Conservation (phyloP, 2,888 invertebrate species). For the Drosophila greeni region DNA sequence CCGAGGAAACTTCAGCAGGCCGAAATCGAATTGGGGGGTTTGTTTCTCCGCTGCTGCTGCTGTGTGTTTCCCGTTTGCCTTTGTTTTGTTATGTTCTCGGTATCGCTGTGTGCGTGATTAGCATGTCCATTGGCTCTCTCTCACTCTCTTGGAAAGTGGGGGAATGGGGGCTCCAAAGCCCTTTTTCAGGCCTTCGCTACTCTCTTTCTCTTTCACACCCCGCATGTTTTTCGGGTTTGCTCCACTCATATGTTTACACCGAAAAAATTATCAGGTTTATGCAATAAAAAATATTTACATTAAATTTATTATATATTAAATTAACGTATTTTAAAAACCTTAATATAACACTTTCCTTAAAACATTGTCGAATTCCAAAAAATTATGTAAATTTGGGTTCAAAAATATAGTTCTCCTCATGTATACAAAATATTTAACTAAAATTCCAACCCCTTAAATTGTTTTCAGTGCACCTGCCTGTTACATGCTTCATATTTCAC, state of each 20-base stretch:
- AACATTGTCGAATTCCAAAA: too few relatives aligned
- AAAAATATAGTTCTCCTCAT: too few relatives aligned
- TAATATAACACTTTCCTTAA: too few relatives aligned
- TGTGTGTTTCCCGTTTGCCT: slow-evolving; percentile 7
- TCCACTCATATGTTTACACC: slow-evolving; percentile 1
- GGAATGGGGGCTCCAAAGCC: slow-evolving; percentile 28
- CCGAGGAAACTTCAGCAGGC: slow-evolving; percentile 61
- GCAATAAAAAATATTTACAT: neutral
- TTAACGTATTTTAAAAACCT: too few relatives aligned
- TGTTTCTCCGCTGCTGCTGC: slow-evolving; percentile 6
- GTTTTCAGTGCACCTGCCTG: neutral
- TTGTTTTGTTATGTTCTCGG: slow-evolving; percentile 41
- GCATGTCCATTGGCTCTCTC: slow-evolving; percentile 51
- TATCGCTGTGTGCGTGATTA: slow-evolving; percentile 58
- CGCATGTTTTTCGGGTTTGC: neutral
- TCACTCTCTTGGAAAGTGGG: slow-evolving; percentile 8
- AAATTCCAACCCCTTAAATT: neutral
- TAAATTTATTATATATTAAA: neutral
- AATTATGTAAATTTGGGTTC: too few relatives aligned
- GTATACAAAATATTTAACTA: too few relatives aligned
- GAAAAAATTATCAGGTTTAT: too few relatives aligned
- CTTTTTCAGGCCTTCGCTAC: slow-evolving; percentile 31
- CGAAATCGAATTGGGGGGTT: slow-evolving; percentile 40
- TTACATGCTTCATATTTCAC: slow-evolving; percentile 17
- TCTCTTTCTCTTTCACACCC: slow-evolving; percentile 1